Conservation (phyloP, 2,888 invertebrate genomes). For the Slavum lentiscoides region DNA sequence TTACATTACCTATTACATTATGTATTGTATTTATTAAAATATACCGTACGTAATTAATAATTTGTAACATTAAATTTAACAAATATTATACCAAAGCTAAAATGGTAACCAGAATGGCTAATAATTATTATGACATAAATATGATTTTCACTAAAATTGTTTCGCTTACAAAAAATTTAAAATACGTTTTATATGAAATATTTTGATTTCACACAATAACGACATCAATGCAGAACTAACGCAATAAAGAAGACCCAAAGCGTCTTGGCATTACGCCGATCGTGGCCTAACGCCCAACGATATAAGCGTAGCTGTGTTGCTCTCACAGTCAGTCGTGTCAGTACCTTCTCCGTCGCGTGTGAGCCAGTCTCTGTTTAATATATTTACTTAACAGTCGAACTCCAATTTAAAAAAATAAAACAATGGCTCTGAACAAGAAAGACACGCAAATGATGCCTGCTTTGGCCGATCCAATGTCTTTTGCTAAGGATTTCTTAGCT, state of each 20-base stretch:
- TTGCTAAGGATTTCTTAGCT: constrained; percentile 86
- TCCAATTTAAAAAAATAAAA: background rate
- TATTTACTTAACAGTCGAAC: background rate
- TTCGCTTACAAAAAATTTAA: too few relatives aligned
- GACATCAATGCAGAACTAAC: constrained; percentile 18
- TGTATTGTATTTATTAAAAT: too few relatives aligned
- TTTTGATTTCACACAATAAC: constrained; percentile 28
- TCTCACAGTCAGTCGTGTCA: constrained; percentile 38
- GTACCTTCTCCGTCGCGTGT: constrained; percentile 42
- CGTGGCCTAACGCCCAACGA: constrained; percentile 10
- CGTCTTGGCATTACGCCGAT: constrained; percentile 30
- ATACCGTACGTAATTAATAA: too few relatives aligned
- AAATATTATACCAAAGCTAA: too few relatives aligned
- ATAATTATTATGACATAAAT: too few relatives aligned
- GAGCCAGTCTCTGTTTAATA: background rate
- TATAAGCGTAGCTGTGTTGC: constrained; percentile 29
- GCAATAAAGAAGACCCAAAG: constrained; percentile 16
- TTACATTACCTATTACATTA: too few relatives aligned
- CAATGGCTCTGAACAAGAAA: constrained; percentile 49
- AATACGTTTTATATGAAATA: too few relatives aligned
- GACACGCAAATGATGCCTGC: constrained; percentile 59
- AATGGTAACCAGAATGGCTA: too few relatives aligned
- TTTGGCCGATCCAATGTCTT: constrained; percentile 77
- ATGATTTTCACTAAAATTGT: too few relatives aligned
- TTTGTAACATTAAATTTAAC: too few relatives aligned